phyloP scores from a whole-genome alignment of 2,113 vertebrate species.

The Nipponia nippon region DNA sequence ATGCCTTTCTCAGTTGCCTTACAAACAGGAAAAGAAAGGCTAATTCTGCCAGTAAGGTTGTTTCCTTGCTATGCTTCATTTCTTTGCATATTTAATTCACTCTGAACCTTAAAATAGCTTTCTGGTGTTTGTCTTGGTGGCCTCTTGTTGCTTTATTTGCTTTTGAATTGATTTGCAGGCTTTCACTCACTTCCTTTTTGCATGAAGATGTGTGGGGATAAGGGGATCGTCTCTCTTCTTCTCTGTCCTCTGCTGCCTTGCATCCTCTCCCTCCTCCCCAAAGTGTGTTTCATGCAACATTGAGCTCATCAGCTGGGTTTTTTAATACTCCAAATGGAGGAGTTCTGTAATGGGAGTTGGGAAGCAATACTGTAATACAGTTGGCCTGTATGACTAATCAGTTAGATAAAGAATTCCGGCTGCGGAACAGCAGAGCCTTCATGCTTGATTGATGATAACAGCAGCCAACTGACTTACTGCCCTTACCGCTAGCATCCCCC shows the following conservation, averaged over 20 bases:
- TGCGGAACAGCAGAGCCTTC: constrained; percentile 40
- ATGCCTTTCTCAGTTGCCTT: neutral
- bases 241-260: neutral
- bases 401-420: constrained; percentile 50
- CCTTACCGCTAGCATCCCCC: constrained; percentile 19
- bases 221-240: neutral
- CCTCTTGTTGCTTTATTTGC: constrained; percentile 13
- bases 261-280: neutral
- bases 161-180: constrained; percentile 4
- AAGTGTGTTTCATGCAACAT: neutral
- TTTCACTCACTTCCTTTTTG: neutral
- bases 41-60: neutral
- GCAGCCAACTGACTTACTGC: constrained; percentile 54
- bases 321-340: neutral
- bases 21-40: neutral
- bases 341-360: neutral
- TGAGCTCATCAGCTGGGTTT: neutral
- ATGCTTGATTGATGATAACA: constrained; percentile 58
- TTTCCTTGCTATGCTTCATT: neutral
- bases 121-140: neutral
- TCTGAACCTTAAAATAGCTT: constrained; percentile 12
- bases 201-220: neutral
- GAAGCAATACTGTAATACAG: neutral
- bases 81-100: neutral
- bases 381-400: constrained; percentile 57